These are phyloP conservation scores for Stictocephala bisonia DNA, from an alignment of 2,888 invertebrate species.

Conservation along the genomic window DNA sequence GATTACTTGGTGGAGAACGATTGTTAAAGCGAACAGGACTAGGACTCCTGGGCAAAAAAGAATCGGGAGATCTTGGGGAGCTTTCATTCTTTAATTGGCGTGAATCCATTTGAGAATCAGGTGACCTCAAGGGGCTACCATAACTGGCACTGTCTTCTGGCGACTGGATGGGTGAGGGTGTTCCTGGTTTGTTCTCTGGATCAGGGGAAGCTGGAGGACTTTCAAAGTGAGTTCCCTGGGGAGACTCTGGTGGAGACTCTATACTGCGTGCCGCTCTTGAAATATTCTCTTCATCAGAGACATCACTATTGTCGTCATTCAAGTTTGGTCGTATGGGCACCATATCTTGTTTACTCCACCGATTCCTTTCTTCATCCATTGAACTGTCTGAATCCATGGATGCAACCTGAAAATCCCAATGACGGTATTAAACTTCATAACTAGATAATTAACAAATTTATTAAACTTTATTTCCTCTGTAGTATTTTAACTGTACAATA, in stretches of 20 bases:
- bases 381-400: conserved; percentile 57
- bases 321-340: conserved; percentile 43
- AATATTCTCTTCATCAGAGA: conserved; percentile 56
- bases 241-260: conserved; percentile 55
- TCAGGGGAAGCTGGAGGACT: conserved; percentile 56
- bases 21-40: conserved; percentile 59
- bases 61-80: conserved; percentile 37
- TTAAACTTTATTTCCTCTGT: too few relatives aligned
- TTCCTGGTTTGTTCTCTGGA: conserved; percentile 48
- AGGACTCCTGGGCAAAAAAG: conserved; percentile 63
- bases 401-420: conserved; percentile 21
- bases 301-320: conserved; percentile 51
- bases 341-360: conserved; percentile 47
- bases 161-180: conserved; percentile 52
- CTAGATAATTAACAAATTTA: conserved; percentile 17
- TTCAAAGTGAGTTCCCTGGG: conserved; percentile 53
- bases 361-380: conserved; percentile 51
- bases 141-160: conserved; percentile 54
- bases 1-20: conserved; percentile 60
- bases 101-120: conserved; percentile 36
- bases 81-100: conserved; percentile 28
- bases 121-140: conserved; percentile 40
- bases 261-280: conserved; percentile 55
- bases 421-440: too few relatives aligned
- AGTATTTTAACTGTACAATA: too few relatives aligned